Conservation (phyloP, 2,888 invertebrate species). For the Drosophila macrothrix region DNA sequence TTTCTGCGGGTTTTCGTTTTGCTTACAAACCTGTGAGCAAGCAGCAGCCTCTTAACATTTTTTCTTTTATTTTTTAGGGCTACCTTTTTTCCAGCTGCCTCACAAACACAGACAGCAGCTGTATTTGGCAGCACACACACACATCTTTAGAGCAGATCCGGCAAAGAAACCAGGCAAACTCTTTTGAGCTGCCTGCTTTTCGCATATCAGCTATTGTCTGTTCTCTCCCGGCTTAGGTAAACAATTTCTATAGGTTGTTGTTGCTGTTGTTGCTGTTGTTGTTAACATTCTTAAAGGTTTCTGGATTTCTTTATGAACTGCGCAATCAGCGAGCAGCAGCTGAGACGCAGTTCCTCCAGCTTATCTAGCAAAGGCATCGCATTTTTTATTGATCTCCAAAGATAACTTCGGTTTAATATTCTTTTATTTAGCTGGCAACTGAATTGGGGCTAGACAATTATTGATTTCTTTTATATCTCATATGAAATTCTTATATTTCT, state of each 20-base stretch:
- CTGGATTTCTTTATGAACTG: slow-evolving; percentile 2
- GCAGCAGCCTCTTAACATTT: slow-evolving; percentile 20
- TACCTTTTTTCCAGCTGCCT: slow-evolving; percentile 32
- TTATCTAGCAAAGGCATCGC: slow-evolving; percentile 18
- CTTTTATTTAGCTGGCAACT: background rate
- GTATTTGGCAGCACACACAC: slow-evolving; percentile 55
- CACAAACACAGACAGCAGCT: slow-evolving; percentile 43
- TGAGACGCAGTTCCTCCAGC: slow-evolving; percentile 4
- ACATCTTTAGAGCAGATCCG: slow-evolving; percentile 16
- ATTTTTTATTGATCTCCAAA: slow-evolving; percentile 1
- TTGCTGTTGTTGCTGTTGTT: background rate
- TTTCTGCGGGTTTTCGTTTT: slow-evolving; percentile 77
- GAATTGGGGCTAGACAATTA: background rate
- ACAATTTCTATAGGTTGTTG: slow-evolving; percentile 20
- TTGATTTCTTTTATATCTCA: background rate
- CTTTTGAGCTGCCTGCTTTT: slow-evolving; percentile 29
- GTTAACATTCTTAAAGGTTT: slow-evolving; percentile 3
- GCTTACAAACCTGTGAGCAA: slow-evolving; percentile 16
- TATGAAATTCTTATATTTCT: background rate
- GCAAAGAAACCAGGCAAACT: slow-evolving; percentile 34
- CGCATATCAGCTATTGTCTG: slow-evolving; percentile 39
- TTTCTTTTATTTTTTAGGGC: background rate
- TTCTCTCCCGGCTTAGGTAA: slow-evolving; percentile 7
- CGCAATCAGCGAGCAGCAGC: slow-evolving; percentile 23
- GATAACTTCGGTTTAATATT: background rate